A percentile compares a stretch with the other conserved stretches of the same genome.
Evolutionary conservation across 2,888 invertebrate genomes (phyloP).

Genomic region (Stegana nigrithorax): DNA sequence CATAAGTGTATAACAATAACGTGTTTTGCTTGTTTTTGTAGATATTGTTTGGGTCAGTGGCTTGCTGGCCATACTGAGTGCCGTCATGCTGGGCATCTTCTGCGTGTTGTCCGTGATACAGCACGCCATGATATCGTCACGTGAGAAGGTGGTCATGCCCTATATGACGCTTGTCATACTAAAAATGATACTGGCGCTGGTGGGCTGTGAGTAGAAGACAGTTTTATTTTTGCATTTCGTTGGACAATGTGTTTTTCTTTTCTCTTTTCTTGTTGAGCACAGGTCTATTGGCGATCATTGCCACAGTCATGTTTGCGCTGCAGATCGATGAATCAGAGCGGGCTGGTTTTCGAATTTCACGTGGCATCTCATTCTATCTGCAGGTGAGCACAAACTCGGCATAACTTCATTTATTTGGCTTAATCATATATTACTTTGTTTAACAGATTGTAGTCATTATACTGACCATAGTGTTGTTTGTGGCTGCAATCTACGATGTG

Average conservation of each 20-base stretch:
- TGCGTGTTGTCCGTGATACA: conserved; percentile 85
- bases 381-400: conserved; percentile 77
- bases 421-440: not conserved
- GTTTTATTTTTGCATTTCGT: not conserved
- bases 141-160: conserved; percentile 82
- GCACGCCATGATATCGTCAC: conserved; percentile 87
- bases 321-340: conserved; percentile 83
- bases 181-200: conserved; percentile 81
- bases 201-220: conserved; percentile 77
- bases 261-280: not conserved
- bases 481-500: conserved; percentile 84
- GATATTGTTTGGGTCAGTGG: conserved; percentile 87
- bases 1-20: not conserved
- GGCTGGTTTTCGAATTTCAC: conserved; percentile 79
- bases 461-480: conserved; percentile 79
- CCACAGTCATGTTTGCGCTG: conserved; percentile 85
- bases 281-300: conserved; percentile 84
- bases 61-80: conserved; percentile 80
- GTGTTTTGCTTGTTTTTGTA: conserved; percentile 66
- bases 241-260: too few species aligned
- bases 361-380: conserved; percentile 88
- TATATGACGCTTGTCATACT: conserved; percentile 82
- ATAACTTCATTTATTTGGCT: not conserved
- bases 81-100: conserved; percentile 79
- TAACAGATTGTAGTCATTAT: conserved; percentile 83